phyloP scores from a whole-genome alignment of 2,888 invertebrate genomes.

The Perizoma flavofasciatum region DNA sequence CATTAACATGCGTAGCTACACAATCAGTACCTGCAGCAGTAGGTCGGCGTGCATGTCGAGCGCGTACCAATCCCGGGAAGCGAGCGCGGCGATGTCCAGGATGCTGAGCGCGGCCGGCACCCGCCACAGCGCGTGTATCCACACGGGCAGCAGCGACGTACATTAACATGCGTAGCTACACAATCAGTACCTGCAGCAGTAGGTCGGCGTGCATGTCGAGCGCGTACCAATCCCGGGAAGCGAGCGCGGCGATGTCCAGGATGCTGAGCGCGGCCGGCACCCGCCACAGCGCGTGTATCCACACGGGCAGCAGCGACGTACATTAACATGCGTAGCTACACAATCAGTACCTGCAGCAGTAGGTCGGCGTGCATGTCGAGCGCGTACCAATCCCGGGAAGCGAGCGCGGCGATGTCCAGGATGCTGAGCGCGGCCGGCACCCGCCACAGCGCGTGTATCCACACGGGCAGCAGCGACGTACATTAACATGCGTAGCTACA shows the following conservation, averaged over 20 bases:
- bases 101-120: constrained; percentile 30
- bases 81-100: constrained; percentile 50
- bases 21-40: constrained; percentile 48
- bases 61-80: constrained; percentile 46
- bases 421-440: constrained; percentile 30
- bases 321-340: no score
- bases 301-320: constrained; percentile 46
- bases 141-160: constrained; percentile 46
- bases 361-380: constrained; percentile 46
- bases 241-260: constrained; percentile 50
- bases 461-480: constrained; percentile 46
- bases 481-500: no score
- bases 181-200: constrained; percentile 48
- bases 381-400: constrained; percentile 46
- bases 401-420: constrained; percentile 50
- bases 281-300: constrained; percentile 64
- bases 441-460: constrained; percentile 64
- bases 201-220: constrained; percentile 46
- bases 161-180: no score
- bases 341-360: constrained; percentile 48
- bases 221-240: constrained; percentile 46
- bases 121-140: constrained; percentile 64
- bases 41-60: constrained; percentile 46
- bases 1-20: no score
- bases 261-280: constrained; percentile 30